Evolutionary conservation across 2,797 vertebrate genomes (phyloP).

Genomic region (Moxostoma hubbsi): DNA sequence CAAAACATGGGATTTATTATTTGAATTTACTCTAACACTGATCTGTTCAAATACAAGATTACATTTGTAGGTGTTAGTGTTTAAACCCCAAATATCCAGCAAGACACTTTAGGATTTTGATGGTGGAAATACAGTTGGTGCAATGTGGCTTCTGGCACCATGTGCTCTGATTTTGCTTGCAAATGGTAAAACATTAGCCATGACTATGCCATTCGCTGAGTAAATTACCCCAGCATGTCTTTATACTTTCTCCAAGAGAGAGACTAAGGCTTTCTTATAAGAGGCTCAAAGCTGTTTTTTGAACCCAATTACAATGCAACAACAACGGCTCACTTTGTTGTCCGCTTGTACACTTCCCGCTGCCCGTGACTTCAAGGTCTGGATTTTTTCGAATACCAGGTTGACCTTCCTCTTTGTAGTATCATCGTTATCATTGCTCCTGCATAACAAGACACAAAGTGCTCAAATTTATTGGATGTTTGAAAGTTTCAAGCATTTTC

Average conservation of each 20-base stretch:
- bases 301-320: constrained; percentile 36
- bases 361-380: constrained; percentile 94
- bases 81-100: too few species aligned
- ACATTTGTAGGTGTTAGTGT: too few species aligned
- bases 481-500: neutral
- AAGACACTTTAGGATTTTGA: neutral
- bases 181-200: constrained; percentile 52
- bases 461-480: neutral
- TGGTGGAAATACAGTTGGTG: neutral
- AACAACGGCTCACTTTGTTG: constrained; percentile 73
- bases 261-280: constrained; percentile 49
- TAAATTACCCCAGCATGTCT: constrained; percentile 50
- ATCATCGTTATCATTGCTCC: constrained; percentile 91
- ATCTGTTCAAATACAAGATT: too few species aligned
- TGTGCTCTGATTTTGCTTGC: constrained; percentile 14
- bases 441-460: constrained; percentile 64
- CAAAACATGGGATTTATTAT: too few species aligned
- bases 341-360: constrained; percentile 80
- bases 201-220: constrained; percentile 27
- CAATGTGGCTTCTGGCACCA: neutral
- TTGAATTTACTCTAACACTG: too few species aligned
- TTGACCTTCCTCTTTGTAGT: constrained; percentile 96
- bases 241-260: constrained; percentile 47
- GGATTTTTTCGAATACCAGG: constrained; percentile 98
- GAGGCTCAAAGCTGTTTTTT: constrained; percentile 57